Conservation (phyloP, 2,113 vertebrate species). For the Hemicordylus capensis region DNA sequence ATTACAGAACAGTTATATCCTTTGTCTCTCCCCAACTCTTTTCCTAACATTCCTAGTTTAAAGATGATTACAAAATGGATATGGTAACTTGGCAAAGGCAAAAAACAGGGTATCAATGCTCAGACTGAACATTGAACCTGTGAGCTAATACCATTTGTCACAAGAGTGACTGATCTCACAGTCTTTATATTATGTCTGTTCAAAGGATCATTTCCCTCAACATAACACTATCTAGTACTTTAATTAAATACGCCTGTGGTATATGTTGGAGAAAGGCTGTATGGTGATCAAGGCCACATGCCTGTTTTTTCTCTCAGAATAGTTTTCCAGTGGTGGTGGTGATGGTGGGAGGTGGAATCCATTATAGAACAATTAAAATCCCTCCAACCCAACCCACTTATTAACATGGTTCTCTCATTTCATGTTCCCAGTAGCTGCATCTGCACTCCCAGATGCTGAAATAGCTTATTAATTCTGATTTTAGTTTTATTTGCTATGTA, state of each 20-base stretch:
- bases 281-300: rapidly evolving
- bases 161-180: not conserved
- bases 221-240: not conserved
- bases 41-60: not conserved
- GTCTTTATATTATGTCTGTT: not conserved
- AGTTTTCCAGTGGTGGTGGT: rapidly evolving
- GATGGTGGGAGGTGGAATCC: not conserved
- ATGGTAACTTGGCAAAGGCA: not conserved
- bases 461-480: constrained; percentile 21
- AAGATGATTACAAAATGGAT: not conserved
- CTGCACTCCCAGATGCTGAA: constrained; percentile 17
- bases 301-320: not conserved
- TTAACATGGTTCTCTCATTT: not conserved
- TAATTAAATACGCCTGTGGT: not conserved
- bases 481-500: constrained; percentile 25
- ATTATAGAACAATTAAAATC: not conserved
- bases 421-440: constrained; percentile 9
- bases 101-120: not conserved
- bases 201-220: not conserved
- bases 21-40: not conserved
- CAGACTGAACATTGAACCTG: not conserved
- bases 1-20: no score
- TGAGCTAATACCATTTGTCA: not conserved
- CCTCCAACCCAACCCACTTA: not conserved
- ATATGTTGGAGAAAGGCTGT: not conserved